Percentiles rank a stretch among this genome's conserved stretches.
Evolutionary conservation across 2,888 invertebrate genomes (phyloP).

Genomic region (Xanthorhoe designata): DNA sequence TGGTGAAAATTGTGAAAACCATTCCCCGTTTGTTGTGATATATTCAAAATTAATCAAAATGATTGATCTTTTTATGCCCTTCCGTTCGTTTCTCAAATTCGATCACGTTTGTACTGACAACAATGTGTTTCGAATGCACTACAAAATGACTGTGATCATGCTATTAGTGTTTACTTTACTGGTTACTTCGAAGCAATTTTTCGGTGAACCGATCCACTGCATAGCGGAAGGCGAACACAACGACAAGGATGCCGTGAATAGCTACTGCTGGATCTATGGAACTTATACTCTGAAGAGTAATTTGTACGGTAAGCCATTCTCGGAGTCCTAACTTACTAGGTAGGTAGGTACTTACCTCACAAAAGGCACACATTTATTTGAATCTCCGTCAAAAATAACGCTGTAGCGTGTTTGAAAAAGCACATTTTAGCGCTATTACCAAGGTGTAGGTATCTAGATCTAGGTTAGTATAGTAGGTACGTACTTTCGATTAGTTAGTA

Average conservation of each 20-base stretch:
- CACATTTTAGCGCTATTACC: too few relatives aligned
- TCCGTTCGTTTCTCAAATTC: constrained; percentile 88
- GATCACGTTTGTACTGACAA: constrained; percentile 91
- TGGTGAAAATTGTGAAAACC: background rate
- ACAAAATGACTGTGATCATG: constrained; percentile 89
- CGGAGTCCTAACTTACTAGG: too few relatives aligned
- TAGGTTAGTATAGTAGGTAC: too few relatives aligned
- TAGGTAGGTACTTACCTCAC: background rate
- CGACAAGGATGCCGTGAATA: constrained; percentile 88
- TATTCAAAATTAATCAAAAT: constrained; percentile 65
- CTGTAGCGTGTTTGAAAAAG: too few relatives aligned
- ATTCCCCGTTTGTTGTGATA: background rate
- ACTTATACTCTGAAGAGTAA: constrained; percentile 87
- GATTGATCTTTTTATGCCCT: constrained; percentile 88
- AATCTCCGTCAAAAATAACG: too few relatives aligned
- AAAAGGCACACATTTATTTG: too few relatives aligned
- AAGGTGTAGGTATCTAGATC: too few relatives aligned
- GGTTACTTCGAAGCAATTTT: constrained; percentile 93
- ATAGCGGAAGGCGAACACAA: constrained; percentile 77
- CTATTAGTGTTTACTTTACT: constrained; percentile 90
- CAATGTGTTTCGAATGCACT: constrained; percentile 90
- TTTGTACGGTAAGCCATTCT: constrained; percentile 62
- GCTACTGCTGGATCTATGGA: constrained; percentile 92
- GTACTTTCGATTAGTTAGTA: too few relatives aligned
- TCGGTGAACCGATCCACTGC: constrained; percentile 94